Conservation (phyloP, 2,888 invertebrate species). For the Gerris lacustris region DNA sequence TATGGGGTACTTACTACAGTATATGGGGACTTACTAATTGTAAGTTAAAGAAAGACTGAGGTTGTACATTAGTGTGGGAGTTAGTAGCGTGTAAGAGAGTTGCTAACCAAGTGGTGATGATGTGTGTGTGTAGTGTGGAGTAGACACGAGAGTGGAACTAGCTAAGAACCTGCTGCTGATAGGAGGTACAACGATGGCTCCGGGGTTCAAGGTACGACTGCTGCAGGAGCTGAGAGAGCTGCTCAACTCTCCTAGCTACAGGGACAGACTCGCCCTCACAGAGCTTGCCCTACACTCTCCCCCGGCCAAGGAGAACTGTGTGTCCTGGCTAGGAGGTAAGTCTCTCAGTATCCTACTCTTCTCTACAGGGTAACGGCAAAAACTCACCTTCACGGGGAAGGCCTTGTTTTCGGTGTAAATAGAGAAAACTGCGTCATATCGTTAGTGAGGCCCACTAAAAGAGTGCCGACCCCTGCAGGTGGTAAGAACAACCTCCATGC, state of each 20-base stretch:
- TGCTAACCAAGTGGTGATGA: no score
- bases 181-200: constrained; percentile 74
- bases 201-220: constrained; percentile 70
- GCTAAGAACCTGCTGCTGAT: constrained; percentile 73
- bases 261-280: constrained; percentile 47
- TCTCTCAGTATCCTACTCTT: constrained; percentile 6
- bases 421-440: no score
- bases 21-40: no score
- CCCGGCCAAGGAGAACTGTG: constrained; percentile 68
- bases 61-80: no score
- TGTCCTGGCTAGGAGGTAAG: constrained; percentile 73
- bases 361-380: neutral
- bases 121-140: constrained; percentile 52
- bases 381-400: no score
- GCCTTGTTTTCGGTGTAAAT: no score
- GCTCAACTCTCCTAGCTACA: constrained; percentile 49
- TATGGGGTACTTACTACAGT: no score
- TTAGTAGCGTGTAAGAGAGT: no score
- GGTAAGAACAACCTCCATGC: no score
- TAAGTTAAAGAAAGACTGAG: no score
- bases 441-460: no score
- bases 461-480: no score
- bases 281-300: constrained; percentile 68
- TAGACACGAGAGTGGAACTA: constrained; percentile 64
- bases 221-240: constrained; percentile 60